Evolutionary conservation across 2,888 invertebrate genomes (phyloP).

Genomic region (Cordilura impudica): DNA sequence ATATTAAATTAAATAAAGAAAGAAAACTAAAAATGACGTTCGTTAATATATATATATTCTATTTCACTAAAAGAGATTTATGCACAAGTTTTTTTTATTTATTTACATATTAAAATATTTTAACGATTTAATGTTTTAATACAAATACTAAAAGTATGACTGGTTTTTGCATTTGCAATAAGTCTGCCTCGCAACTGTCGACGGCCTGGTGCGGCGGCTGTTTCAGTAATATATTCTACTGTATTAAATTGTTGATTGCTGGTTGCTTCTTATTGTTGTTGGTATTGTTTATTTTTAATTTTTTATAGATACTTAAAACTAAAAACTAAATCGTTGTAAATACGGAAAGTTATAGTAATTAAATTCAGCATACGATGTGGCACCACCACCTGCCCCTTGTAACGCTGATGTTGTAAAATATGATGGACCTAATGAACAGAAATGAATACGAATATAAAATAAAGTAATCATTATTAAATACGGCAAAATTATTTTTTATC

Average conservation of each 20-base stretch:
- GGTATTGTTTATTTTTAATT: background rate
- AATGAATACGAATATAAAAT: conserved; percentile 31
- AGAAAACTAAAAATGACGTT: conserved; percentile 3
- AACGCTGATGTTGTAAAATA: conserved; percentile 67
- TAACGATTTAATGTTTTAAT: conserved; percentile 22
- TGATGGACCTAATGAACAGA: conserved; percentile 45
- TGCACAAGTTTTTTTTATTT: conserved; percentile 23
- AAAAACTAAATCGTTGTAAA: conserved; percentile 69
- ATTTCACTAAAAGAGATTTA: conserved; percentile 43
- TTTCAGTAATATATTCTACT: background rate
- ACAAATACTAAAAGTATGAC: conserved; percentile 63
- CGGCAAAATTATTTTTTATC: background rate
- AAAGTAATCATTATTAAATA: background rate
- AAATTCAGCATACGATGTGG: conserved; percentile 71
- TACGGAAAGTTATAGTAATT: conserved; percentile 73
- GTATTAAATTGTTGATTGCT: background rate
- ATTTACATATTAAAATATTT: conserved; percentile 28
- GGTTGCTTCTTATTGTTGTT: conserved; percentile 10
- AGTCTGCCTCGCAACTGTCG: conserved; percentile 16
- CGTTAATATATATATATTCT: conserved; percentile 5
- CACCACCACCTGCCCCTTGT: conserved; percentile 61
- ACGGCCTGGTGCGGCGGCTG: background rate
- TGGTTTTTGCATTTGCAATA: conserved; percentile 59
- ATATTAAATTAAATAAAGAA: conserved; percentile 40
- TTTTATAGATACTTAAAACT: conserved; percentile 59